These are phyloP conservation scores for Meriones unguiculatus DNA, from an alignment of 2,113 vertebrate species.

Conservation along the genomic window DNA sequence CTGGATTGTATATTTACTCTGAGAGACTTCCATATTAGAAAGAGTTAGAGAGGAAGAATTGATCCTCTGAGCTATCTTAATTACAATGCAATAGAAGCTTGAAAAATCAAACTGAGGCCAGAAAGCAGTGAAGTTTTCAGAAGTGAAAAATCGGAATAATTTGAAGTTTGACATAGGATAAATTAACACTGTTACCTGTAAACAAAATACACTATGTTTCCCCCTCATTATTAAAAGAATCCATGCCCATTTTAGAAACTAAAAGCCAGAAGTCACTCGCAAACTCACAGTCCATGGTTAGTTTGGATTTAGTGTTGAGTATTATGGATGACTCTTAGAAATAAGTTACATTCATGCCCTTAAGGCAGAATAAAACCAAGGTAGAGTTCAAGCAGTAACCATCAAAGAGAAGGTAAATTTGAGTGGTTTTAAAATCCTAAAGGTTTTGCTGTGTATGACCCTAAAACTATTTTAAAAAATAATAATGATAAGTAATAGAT, in stretches of 20 bases:
- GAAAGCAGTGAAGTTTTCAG: background rate
- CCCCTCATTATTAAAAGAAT: background rate
- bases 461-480: background rate
- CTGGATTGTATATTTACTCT: too few species aligned
- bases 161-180: background rate
- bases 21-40: background rate
- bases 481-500: background rate
- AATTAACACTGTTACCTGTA: background rate
- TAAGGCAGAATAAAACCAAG: background rate
- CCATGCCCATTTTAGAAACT: background rate
- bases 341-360: background rate
- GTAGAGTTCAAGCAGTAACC: background rate
- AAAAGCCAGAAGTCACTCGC: background rate
- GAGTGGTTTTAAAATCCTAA: background rate
- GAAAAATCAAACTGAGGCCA: background rate
- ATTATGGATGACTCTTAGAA: background rate
- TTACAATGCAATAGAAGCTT: background rate
- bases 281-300: background rate
- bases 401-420: background rate
- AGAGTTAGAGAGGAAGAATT: background rate
- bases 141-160: background rate
- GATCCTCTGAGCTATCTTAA: background rate
- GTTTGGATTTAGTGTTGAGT: background rate
- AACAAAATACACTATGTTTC: background rate
- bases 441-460: background rate